These are phyloP conservation scores for Mesoligia furuncula DNA, from an alignment of 2,888 invertebrate genomes.

Conservation along the genomic window DNA sequence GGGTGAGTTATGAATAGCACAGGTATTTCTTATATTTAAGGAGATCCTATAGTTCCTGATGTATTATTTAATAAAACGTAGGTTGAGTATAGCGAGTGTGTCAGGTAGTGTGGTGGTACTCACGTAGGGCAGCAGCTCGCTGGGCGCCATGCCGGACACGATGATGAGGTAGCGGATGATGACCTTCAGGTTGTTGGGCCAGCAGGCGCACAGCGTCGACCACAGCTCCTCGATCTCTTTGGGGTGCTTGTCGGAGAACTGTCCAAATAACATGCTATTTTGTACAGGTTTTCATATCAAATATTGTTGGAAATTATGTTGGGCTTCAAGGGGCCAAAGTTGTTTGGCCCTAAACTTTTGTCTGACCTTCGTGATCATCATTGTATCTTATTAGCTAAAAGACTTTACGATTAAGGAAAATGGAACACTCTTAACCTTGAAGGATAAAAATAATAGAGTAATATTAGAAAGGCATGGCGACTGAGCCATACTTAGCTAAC, in stretches of 20 bases:
- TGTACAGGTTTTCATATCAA: neutral
- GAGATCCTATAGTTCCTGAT: neutral
- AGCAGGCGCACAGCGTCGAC: slow-evolving; percentile 98
- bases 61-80: neutral
- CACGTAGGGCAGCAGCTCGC: slow-evolving; percentile 97
- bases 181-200: slow-evolving; percentile 99
- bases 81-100: neutral
- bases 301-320: slow-evolving; percentile 2
- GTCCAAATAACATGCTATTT: slow-evolving; percentile 39
- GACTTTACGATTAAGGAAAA: neutral
- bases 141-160: slow-evolving; percentile 99
- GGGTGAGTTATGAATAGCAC: neutral
- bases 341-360: neutral
- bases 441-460: neutral
- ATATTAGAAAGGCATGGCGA: neutral
- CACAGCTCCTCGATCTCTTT: slow-evolving; percentile 99
- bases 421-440: slow-evolving; percentile 1
- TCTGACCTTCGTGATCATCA: neutral
- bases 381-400: neutral
- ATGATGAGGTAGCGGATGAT: slow-evolving; percentile 99
- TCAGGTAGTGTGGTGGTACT: slow-evolving; percentile 80
- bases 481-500: neutral
- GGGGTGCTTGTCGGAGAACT: slow-evolving; percentile 99
- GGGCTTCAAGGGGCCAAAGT: neutral
- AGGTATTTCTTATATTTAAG: neutral